Base-by-base conservation (phyloP, 2,113 vertebrate species). In the Gambusia holbrooki region DNA sequence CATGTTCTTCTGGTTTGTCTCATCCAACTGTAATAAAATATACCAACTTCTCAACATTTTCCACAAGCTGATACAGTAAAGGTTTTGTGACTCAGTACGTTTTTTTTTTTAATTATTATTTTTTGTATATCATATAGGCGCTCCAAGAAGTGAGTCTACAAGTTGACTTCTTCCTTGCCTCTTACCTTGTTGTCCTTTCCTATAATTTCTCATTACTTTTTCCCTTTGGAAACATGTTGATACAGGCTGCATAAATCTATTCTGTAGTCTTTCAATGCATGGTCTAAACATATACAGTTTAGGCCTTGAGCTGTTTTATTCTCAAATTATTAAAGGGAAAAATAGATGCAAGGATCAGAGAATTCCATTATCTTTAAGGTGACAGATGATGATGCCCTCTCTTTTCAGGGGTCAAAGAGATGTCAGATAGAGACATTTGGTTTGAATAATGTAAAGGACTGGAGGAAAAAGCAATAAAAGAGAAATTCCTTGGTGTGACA, bases 341-440 rank as follows among this genome's bases (percentile, higher is more conserved):
- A 89, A 87, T 84, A 73, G 76, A 88, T 76, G 66, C 63, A 42
- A 61, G 15, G 71, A 89, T 69, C 66, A 74, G 64, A 74, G 73
- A 89, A 87, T 86, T 87, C 84, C 88, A 92, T 92, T 93, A 94
- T 79, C 84, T 13, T 77, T 68, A 13, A 81, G 81, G 82, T 89
- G 90, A 90, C 73, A 79, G 74, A 84, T 82, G 87, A 90, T 84
- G 77, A 84, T 84, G 79, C 45, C 77, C 86, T 77, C 65, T 60
- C 69, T 79, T 78, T 78, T 82, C 70, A 69, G 28, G 87, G 87
- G 86, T 88, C 84, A 85, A 60, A 76, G 62, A 75, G 68, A 75
- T 87, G 73, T 69, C 83, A 68, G 0, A 1, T 40, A 64, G 61
- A 71, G 33, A 67, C 51, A 87, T 85, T 85, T 65, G 69, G 74